These are phyloP conservation scores for Mohoua ochrocephala DNA, from an alignment of 2,113 vertebrate species.

Conservation along the genomic window DNA sequence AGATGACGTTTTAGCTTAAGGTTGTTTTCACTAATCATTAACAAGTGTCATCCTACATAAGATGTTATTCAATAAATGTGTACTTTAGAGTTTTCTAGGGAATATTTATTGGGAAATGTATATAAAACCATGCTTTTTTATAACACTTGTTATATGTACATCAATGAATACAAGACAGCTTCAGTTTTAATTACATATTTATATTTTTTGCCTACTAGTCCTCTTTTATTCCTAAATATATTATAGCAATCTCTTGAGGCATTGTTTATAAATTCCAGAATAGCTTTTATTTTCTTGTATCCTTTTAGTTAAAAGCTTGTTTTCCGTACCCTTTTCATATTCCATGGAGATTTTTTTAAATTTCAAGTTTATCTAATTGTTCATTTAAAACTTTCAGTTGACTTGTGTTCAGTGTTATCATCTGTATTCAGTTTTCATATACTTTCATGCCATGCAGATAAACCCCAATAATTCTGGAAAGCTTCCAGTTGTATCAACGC, in stretches of 20 bases:
- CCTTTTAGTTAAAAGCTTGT: background rate
- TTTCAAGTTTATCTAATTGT: background rate
- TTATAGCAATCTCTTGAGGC: background rate
- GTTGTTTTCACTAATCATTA: background rate
- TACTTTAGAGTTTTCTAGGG: background rate
- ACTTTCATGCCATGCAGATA: background rate
- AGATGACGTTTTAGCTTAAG: background rate
- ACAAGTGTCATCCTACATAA: background rate
- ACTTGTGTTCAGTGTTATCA: background rate
- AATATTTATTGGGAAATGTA: background rate
- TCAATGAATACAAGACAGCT: background rate
- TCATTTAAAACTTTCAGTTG: background rate
- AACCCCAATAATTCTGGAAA: background rate
- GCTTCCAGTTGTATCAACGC: background rate
- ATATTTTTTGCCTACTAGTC: background rate
- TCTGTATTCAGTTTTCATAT: background rate
- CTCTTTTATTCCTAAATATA: background rate
- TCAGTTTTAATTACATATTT: background rate
- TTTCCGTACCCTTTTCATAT: background rate
- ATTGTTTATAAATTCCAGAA: background rate
- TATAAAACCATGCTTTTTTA: background rate
- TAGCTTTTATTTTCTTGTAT: background rate
- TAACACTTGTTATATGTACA: background rate
- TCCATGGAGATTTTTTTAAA: background rate
- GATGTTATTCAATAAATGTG: background rate